These are phyloP conservation scores for Xenus cinereus DNA, from an alignment of 2,113 vertebrate genomes.

Conservation along the genomic window DNA sequence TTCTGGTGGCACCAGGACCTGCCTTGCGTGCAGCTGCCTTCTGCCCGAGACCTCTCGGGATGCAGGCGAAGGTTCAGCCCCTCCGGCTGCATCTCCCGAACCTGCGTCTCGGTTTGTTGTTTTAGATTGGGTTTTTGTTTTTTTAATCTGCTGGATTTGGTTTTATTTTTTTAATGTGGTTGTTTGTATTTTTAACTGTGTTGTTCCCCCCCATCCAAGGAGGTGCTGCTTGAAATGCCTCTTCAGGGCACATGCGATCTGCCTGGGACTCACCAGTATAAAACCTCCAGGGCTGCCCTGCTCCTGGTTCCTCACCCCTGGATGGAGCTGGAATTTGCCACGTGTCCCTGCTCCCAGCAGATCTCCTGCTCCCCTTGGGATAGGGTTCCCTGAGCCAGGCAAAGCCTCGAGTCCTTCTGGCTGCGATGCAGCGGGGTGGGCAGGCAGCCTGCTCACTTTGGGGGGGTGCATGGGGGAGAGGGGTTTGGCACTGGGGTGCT, in stretches of 20 bases:
- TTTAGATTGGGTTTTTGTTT: neutral
- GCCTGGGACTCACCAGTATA: neutral
- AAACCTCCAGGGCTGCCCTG: neutral
- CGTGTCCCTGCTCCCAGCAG: neutral
- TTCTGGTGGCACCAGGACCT: neutral
- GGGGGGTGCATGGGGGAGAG: neutral
- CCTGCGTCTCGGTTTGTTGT: neutral
- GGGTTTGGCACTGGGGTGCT: neutral
- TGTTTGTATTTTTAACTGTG: constrained; percentile 20
- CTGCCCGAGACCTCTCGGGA: accelerated
- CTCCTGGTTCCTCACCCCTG: neutral
- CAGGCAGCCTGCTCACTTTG: neutral
- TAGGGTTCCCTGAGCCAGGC: neutral
- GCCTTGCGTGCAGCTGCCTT: neutral
- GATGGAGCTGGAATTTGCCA: neutral
- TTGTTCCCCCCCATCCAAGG: neutral
- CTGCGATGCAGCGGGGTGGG: accelerated
- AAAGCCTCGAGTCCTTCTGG: neutral
- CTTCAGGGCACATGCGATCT: neutral
- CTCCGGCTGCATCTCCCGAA: neutral
- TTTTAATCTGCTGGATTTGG: constrained; percentile 18
- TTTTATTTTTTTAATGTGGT: constrained; percentile 32
- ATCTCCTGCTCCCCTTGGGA: neutral
- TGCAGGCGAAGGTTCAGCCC: neutral
- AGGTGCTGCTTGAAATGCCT: constrained; percentile 22